Evolutionary conservation across 2,113 vertebrate species (phyloP).

Genomic region (Ochotona curzoniae): DNA sequence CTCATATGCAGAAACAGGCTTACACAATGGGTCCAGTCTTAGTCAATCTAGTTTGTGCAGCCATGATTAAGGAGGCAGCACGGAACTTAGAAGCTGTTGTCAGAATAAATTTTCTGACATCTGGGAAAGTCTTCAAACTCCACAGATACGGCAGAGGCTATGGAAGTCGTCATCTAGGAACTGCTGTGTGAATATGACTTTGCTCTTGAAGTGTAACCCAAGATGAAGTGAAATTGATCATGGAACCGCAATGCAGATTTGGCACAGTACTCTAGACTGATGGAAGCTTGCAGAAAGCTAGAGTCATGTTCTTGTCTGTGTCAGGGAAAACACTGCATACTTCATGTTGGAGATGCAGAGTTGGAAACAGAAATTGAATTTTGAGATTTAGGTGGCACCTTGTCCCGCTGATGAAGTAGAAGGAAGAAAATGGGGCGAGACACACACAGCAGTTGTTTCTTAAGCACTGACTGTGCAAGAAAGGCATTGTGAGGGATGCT

Average conservation of each 20-base stretch:
- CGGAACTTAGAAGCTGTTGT: constrained; percentile 62
- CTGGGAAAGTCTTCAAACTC: constrained; percentile 69
- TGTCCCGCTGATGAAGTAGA: not conserved
- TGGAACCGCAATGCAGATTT: constrained; percentile 55
- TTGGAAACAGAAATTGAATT: constrained; percentile 49
- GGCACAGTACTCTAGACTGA: constrained; percentile 45
- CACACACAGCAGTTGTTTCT: constrained; percentile 27
- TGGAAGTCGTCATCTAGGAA: constrained; percentile 38
- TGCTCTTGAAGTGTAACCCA: constrained; percentile 44
- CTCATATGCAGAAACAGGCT: constrained; percentile 66
- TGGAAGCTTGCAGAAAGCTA: constrained; percentile 49
- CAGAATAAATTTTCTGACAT: constrained; percentile 75
- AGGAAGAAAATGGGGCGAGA: constrained; percentile 57
- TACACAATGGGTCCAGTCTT: constrained; percentile 66
- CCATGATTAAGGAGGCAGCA: constrained; percentile 69
- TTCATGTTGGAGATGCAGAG: constrained; percentile 27
- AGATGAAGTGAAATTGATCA: constrained; percentile 58
- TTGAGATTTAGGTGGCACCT: constrained; percentile 53
- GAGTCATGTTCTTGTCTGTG: constrained; percentile 32
- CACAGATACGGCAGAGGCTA: not conserved
- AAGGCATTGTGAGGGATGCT: not conserved
- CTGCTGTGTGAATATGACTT: not conserved
- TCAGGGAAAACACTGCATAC: not conserved
- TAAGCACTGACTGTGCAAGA: constrained; percentile 22
- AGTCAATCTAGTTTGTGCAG: constrained; percentile 40